phyloP scores from a whole-genome alignment of 1,140 invertebrate species.

The Melipona quadrifasciata region DNA sequence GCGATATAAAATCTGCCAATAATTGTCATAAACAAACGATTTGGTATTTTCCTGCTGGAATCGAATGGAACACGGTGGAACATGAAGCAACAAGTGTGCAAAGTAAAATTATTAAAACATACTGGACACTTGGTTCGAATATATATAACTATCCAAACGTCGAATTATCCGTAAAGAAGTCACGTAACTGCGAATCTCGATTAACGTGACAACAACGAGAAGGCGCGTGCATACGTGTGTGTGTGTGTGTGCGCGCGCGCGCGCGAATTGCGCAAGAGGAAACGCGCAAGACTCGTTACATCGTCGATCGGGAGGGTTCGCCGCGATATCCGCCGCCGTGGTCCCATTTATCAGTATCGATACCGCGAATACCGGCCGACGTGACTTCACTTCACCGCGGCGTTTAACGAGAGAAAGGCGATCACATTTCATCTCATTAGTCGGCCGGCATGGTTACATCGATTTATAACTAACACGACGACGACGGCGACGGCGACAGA shows the following conservation, averaged over 20 bases:
- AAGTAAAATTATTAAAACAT: too few relatives aligned
- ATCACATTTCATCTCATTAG: slow-evolving; percentile 79
- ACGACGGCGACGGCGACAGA: slow-evolving; percentile 34
- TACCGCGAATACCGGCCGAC: slow-evolving; percentile 24
- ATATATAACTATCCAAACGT: too few relatives aligned
- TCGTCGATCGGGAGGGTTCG: slow-evolving; percentile 26
- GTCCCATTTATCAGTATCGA: slow-evolving; percentile 63
- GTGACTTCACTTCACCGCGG: slow-evolving; percentile 66
- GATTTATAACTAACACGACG: slow-evolving; percentile 72
- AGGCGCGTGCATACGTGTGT: not conserved
- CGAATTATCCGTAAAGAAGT: not conserved
- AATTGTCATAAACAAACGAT: too few relatives aligned
- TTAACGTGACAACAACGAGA: slow-evolving; percentile 3
- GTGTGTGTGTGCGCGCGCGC: not conserved
- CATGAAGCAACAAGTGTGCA: too few relatives aligned
- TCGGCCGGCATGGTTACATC: slow-evolving; percentile 70
- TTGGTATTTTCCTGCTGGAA: too few relatives aligned
- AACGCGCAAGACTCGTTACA: slow-evolving; percentile 36
- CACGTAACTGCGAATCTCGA: not conserved
- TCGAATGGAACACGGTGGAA: too few relatives aligned
- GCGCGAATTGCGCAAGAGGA: slow-evolving; percentile 38
- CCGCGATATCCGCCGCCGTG: slow-evolving; percentile 20
- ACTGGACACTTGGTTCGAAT: too few relatives aligned
- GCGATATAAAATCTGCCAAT: too few relatives aligned
- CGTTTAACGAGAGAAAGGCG: slow-evolving; percentile 78